These are phyloP conservation scores for Engraulis encrasicolus DNA, from an alignment of 2,113 vertebrate species.

Conservation along the genomic window DNA sequence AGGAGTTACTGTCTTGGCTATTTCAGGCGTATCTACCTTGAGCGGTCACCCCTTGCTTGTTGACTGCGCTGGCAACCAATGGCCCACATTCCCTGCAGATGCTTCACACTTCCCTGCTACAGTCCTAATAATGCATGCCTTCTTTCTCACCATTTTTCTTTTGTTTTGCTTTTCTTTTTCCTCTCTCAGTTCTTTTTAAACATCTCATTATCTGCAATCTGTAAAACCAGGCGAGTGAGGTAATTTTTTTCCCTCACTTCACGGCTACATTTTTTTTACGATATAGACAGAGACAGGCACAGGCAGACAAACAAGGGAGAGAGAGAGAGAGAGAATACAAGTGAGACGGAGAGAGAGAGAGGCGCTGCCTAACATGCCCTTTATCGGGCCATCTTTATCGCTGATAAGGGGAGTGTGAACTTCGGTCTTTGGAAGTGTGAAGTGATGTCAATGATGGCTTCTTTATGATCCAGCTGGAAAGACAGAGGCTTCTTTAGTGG, in stretches of 20 bases:
- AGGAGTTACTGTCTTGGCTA: background rate
- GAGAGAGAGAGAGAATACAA: background rate
- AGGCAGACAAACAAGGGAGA: constrained; percentile 38
- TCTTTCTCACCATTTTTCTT: background rate
- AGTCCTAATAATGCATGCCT: background rate
- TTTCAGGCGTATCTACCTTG: background rate
- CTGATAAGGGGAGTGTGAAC: constrained; percentile 69
- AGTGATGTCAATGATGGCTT: constrained; percentile 73
- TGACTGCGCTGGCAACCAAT: background rate
- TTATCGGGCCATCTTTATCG: constrained; percentile 62
- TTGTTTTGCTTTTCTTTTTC: background rate
- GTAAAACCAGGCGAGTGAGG: constrained; percentile 56
- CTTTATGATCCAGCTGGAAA: constrained; percentile 59
- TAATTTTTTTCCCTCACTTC: constrained; percentile 48
- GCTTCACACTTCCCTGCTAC: background rate
- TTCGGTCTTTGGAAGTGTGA: constrained; percentile 72
- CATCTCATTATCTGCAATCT: constrained; percentile 18
- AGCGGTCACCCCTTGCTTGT: background rate
- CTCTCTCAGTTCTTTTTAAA: background rate
- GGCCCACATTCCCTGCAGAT: background rate
- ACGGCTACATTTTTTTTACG: background rate
- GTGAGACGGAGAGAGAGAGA: background rate
- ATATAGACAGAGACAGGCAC: background rate
- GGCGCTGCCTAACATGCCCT: constrained; percentile 26
- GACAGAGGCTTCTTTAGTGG: constrained; percentile 70